These are phyloP conservation scores for Myioborus melanocephalus DNA, from an alignment of 2,797 vertebrate species.

Conservation along the genomic window DNA sequence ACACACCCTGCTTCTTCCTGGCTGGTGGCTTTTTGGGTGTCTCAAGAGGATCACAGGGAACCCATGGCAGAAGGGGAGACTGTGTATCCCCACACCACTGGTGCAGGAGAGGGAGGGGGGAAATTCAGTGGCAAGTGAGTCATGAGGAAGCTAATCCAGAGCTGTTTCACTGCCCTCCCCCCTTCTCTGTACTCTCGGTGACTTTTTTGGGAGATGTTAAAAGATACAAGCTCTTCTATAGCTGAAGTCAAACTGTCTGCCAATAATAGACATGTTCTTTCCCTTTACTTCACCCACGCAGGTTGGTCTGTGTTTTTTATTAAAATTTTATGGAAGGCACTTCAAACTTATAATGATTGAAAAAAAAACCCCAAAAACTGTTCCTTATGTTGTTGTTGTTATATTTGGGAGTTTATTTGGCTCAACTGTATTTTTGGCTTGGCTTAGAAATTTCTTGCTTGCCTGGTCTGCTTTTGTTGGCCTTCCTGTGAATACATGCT, in stretches of 20 bases:
- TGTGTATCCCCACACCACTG: rapidly evolving
- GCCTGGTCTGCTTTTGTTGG: background rate
- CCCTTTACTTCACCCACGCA: background rate
- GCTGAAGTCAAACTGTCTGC: background rate
- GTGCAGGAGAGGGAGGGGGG: rapidly evolving
- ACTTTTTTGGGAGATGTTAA: background rate
- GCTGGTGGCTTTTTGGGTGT: background rate
- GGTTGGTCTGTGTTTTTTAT: background rate
- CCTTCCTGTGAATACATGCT: background rate
- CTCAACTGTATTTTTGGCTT: background rate
- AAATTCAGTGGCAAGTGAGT: background rate
- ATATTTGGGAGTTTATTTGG: background rate
- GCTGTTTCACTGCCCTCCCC: background rate
- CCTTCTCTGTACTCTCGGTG: rapidly evolving
- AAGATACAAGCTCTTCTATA: background rate
- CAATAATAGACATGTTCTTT: background rate
- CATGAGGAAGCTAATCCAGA: background rate
- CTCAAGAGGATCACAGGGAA: background rate
- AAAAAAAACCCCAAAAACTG: background rate
- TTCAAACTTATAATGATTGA: background rate
- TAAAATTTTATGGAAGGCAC: background rate
- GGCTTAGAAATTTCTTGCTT: background rate
- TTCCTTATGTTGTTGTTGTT: background rate
- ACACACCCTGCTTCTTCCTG: background rate
- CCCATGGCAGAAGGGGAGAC: background rate